Percentiles rank a stretch among this genome's conserved stretches.
Evolutionary conservation across 2,797 vertebrate species (phyloP).

Genomic region (Eupleurogrammus muticus): DNA sequence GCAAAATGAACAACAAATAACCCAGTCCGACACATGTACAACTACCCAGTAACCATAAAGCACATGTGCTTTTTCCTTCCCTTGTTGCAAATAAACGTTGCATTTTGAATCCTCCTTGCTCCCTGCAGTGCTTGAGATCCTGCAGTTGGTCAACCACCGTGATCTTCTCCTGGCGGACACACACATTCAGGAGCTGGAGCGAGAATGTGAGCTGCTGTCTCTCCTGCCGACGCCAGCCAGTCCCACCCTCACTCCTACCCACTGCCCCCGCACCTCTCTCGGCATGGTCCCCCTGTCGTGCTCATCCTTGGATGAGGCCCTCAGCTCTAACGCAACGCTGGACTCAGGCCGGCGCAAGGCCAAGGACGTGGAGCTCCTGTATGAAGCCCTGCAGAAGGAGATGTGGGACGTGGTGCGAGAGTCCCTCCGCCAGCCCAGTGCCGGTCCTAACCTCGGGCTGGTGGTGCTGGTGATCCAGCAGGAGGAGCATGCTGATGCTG

Average conservation of each 20-base stretch:
- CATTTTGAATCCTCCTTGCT: conserved; percentile 14
- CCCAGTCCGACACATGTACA: conserved; percentile 26
- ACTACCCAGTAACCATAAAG: conserved; percentile 8
- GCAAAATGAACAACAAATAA: conserved; percentile 51
- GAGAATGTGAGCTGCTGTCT: conserved; percentile 87
- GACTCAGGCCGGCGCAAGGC: conserved; percentile 86
- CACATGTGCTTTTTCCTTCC: neutral
- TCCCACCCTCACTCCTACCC: conserved; percentile 51
- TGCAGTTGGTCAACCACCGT: conserved; percentile 90
- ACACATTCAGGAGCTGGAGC: conserved; percentile 92
- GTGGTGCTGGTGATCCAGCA: conserved; percentile 91
- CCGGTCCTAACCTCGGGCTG: conserved; percentile 84
- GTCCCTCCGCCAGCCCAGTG: conserved; percentile 85
- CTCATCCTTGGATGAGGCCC: conserved; percentile 68
- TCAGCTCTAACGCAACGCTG: conserved; percentile 76
- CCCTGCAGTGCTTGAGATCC: conserved; percentile 89
- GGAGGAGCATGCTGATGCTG: conserved; percentile 88
- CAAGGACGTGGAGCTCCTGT: conserved; percentile 93
- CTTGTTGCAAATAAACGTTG: conserved; percentile 7
- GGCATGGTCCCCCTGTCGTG: conserved; percentile 40
- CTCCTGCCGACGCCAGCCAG: conserved; percentile 58
- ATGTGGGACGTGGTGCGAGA: conserved; percentile 92
- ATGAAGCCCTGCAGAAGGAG: conserved; percentile 91
- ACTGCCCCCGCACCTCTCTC: conserved; percentile 41
- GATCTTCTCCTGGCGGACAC: conserved; percentile 91